phyloP scores from a whole-genome alignment of 1,140 invertebrate genomes.

The Sitophilus oryzae region DNA sequence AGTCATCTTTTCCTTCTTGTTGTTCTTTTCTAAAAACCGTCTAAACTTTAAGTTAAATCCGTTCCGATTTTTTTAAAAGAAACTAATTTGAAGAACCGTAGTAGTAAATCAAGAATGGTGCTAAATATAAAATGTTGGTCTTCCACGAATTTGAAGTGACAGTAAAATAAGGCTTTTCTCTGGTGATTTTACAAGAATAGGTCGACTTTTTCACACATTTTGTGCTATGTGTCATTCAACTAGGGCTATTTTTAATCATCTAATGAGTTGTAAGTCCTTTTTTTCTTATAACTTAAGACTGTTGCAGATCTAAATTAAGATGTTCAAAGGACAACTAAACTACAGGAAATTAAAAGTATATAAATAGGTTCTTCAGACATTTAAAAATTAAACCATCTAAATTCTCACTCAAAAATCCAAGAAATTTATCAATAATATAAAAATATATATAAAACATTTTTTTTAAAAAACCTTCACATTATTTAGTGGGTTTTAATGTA shows the following conservation, averaged over 20 bases:
- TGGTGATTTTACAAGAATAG: constrained; percentile 5
- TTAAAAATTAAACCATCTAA: too few species aligned
- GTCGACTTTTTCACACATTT: constrained; percentile 10
- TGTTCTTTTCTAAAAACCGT: too few species aligned
- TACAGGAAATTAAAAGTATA: constrained; percentile 13
- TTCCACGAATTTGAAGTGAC: constrained; percentile 9
- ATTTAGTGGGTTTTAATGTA: too few species aligned
- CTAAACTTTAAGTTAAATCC: too few species aligned
- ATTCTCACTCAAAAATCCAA: too few species aligned
- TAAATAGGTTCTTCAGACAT: too few species aligned
- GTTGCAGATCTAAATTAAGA: constrained; percentile 16
- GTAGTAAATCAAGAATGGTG: background rate
- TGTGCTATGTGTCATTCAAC: constrained; percentile 20
- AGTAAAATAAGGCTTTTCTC: constrained; percentile 10
- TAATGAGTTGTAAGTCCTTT: constrained; percentile 9
- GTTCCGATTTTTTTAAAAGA: background rate
- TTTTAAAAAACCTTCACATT: background rate
- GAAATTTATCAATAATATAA: background rate
- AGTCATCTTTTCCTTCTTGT: too few species aligned
- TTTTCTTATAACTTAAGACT: constrained; percentile 5
- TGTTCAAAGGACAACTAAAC: constrained; percentile 9
- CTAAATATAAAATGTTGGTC: constrained; percentile 13
- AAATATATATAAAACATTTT: background rate
- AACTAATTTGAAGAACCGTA: background rate
- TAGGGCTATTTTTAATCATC: constrained; percentile 14